Evolutionary conservation across 2,113 vertebrate genomes (phyloP), one percentile per base, ranked within the genome.

Genomic region (Hiodon tergisus): DNA sequence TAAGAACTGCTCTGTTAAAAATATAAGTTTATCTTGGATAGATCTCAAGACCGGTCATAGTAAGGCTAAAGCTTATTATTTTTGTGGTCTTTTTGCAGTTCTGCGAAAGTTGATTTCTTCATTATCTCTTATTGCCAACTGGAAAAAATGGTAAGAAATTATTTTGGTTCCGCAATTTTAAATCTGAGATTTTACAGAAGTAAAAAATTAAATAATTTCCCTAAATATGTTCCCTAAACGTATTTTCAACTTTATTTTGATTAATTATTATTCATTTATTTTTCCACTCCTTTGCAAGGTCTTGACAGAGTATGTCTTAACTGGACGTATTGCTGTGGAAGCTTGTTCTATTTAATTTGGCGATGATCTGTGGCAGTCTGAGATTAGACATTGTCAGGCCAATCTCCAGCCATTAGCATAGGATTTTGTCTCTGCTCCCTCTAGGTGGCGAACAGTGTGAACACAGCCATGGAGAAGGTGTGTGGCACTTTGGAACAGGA

Each of bases 81-180:
- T 71, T 14, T 17, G 46, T 13, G 60, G 46, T 46, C 0, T 77
- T 13, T 78, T 11, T 59, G 75, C 87, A 96, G 94, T 80, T 87
- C 93, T n/a, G 87, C 94, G 69, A 92, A 93, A 80, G 89, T 94
- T 5, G 94, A 95, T 84, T 93, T 92, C 86, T 92, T 95, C 84
- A 94, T 91, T 78, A 88, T 94, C 60, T 91, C 91, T 3, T 96
- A 94, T 87, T 88, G 92, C 69, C 94, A 94, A 83, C 71, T 96
- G 85, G 94, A 96, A 78, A 94, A 92, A 78, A 88, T 93, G 92
- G 94, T 94, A 81, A 76, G 88, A 69, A 54, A 67, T 60, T 46
- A 8, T 1, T 57, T 16, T 8, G 10, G 31, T 31, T 31, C 31
- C 31, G 31, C 31, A 31, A 31, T 31, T 52, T 66, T 62, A 14